Percentiles rank a stretch among this genome's conserved stretches.
Evolutionary conservation across 2,113 vertebrate genomes (phyloP).

Genomic region (Heterocephalus glaber): DNA sequence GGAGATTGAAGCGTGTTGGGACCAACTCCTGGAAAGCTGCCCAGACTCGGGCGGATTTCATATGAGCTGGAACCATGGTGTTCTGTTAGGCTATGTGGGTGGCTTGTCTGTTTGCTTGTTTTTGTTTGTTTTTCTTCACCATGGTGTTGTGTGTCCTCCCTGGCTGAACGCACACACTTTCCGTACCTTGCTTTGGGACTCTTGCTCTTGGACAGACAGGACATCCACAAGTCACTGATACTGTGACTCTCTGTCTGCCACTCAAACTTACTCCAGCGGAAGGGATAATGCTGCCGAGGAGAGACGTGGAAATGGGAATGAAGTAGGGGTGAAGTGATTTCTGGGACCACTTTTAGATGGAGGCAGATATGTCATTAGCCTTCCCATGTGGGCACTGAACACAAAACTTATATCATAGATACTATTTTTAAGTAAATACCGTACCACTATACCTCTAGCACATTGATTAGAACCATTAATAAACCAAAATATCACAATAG

Average conservation of each 20-base stretch:
- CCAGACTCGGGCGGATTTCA: neutral
- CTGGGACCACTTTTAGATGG: neutral
- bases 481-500: neutral
- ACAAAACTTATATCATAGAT: neutral
- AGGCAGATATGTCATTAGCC: neutral
- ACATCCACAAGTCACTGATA: neutral
- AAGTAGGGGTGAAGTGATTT: neutral
- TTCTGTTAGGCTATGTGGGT: neutral
- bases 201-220: neutral
- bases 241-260: neutral
- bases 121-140: neutral
- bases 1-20: neutral
- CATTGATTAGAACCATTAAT: neutral
- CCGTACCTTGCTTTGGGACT: neutral
- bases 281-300: neutral
- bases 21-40: neutral
- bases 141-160: neutral
- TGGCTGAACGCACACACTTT: neutral
- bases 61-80: neutral
- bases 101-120: neutral
- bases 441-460: neutral
- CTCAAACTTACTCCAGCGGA: neutral
- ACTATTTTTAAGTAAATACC: neutral
- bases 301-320: neutral
- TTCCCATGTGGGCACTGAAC: neutral